Conservation (phyloP, 2,113 vertebrate genomes). For the Rostratula benghalensis region DNA sequence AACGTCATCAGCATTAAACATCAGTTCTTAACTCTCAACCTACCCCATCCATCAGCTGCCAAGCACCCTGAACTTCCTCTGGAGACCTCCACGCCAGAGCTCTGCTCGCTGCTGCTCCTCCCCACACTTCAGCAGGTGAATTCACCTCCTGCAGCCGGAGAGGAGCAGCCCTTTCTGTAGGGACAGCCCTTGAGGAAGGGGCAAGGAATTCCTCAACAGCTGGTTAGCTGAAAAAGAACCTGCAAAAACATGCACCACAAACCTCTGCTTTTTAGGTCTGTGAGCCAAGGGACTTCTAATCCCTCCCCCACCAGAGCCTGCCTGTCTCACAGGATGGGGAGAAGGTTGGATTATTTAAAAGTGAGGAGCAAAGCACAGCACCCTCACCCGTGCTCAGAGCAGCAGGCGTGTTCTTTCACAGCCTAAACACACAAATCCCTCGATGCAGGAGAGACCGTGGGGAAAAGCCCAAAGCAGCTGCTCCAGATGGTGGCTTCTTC, state of each 20-base stretch:
- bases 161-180: not conserved
- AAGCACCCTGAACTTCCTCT: not conserved
- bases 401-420: not conserved
- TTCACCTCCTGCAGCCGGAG: not conserved
- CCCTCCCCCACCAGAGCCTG: not conserved
- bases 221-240: not conserved
- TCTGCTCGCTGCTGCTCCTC: not conserved
- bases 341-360: not conserved
- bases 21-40: conserved; percentile 40
- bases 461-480: not conserved
- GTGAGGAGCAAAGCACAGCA: not conserved
- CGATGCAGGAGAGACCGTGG: accelerated
- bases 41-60: conserved; percentile 39
- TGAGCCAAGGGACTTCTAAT: not conserved
- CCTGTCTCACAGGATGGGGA: not conserved
- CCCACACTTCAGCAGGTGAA: not conserved
- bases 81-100: not conserved
- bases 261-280: not conserved
- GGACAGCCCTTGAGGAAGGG: not conserved
- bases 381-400: accelerated
- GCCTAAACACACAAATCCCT: not conserved
- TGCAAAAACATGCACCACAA: not conserved
- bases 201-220: not conserved
- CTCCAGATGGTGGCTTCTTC: not conserved
- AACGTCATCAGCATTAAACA: conserved; percentile 52